phyloP scores from a whole-genome alignment of 2,113 vertebrate genomes.

The Ctenodactylus gundi region DNA sequence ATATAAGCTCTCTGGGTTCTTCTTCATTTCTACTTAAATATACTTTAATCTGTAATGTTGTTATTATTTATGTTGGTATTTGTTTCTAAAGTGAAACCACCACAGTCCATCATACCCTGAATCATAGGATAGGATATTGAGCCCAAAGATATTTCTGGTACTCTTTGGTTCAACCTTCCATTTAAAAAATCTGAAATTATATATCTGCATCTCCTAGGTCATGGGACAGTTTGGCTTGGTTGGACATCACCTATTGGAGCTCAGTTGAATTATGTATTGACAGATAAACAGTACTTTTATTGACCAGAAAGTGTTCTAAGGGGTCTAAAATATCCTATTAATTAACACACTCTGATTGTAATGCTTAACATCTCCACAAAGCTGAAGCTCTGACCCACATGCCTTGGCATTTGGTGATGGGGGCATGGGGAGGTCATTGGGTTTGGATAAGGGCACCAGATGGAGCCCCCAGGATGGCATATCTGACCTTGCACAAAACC shows the following conservation, averaged over 20 bases:
- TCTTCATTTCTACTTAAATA: constrained; percentile 16
- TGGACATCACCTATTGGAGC: not conserved
- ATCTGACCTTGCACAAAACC: not conserved
- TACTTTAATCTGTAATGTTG: not conserved
- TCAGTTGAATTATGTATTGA: not conserved
- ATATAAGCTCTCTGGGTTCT: not conserved
- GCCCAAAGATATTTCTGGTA: not conserved
- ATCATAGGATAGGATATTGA: not conserved
- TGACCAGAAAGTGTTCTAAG: not conserved
- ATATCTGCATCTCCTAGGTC: not conserved
- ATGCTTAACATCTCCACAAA: not conserved
- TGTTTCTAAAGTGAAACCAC: not conserved
- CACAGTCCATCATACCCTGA: not conserved
- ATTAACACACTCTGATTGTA: not conserved
- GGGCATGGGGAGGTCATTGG: not conserved
- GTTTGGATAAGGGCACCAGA: not conserved
- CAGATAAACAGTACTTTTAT: not conserved
- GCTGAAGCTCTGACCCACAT: not conserved
- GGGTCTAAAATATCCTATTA: not conserved
- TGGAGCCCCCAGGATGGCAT: not conserved
- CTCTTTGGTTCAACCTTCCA: not conserved
- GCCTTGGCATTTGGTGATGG: not conserved
- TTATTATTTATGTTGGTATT: not conserved
- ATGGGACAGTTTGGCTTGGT: not conserved
- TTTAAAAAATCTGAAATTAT: not conserved